Evolutionary conservation across 2,113 vertebrate species (phyloP).

Genomic region (Syrmaticus mikado): DNA sequence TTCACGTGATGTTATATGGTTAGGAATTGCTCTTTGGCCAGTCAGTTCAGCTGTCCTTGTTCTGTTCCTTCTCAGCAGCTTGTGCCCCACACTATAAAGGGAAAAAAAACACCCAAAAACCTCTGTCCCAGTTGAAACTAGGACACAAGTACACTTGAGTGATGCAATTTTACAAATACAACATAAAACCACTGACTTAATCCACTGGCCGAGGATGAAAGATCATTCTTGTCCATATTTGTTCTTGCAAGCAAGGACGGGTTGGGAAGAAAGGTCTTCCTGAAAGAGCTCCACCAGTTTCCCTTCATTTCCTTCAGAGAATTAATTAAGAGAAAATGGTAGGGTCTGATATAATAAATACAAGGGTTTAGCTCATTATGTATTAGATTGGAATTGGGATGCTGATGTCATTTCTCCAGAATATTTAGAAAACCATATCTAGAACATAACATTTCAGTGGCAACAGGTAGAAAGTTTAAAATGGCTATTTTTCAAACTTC

Average conservation of each 20-base stretch:
- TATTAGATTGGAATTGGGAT: background rate
- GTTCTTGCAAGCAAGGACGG: background rate
- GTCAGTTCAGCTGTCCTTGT: no score
- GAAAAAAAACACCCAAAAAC: background rate
- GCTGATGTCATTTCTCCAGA: background rate
- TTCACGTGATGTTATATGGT: no score
- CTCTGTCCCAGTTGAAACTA: no score
- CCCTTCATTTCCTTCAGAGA: background rate
- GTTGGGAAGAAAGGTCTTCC: background rate
- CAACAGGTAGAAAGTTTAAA: background rate
- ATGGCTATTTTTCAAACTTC: background rate
- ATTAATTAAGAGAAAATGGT: background rate
- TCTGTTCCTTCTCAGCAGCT: no score
- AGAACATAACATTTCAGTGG: background rate
- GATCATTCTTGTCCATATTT: background rate
- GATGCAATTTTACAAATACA: background rate
- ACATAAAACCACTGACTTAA: background rate
- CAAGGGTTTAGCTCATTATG: background rate
- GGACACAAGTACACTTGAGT: no score
- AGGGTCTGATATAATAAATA: background rate
- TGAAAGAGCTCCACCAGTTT: background rate
- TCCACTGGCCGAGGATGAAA: background rate
- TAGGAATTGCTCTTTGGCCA: no score
- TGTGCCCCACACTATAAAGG: no score
- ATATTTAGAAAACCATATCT: background rate